Evolutionary conservation across 2,113 vertebrate genomes (phyloP), one percentile per base, ranked within the genome.

Genomic region (Pandion haliaetus): DNA sequence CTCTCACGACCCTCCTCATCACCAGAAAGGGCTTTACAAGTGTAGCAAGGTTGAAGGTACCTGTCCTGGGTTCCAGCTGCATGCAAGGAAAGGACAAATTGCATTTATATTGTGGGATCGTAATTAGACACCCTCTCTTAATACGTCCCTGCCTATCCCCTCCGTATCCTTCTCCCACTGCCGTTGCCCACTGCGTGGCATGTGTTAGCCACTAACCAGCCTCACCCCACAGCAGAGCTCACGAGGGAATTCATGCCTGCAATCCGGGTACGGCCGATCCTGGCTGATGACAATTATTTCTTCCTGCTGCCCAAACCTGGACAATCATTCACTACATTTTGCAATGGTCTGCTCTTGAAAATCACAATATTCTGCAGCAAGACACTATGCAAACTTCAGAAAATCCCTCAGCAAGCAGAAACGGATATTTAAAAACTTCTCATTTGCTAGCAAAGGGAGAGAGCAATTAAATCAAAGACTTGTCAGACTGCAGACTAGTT

Each of bases 281-380:
- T 12, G 20, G 9, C 4, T 45, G 31, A 42, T 54, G 32, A 6
- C 1, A 0, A 5, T 25, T 20, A 26, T 29, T 32, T 23, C 71
- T 49, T 87, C 67, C 69, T 55, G 8, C 29, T 72, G n/a, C 21
- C 26, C 31, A 81, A 45, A 86, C 19, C 34, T 88, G 31, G 36
- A 29, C 28, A 29, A 45, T 21, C 0, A 0, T 8, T 63, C 26
- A 18, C 16, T 36, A n/a, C 0, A 0, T 52, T 79, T 76, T 93
- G 62, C 57, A 57, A 24, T 10, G 8, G 7, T 32, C 38, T 65
- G 20, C 25, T 31, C 24, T 25, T 15, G 20, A 65, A 79, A 81
- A 65, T 47, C 45, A 50, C 28, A 59, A 12, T 42, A 70, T 74
- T 82, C 34, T 59, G 65, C 32, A 55, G 69, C 21, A 86, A 32